phyloP scores from a whole-genome alignment of 2,113 vertebrate species.

The Gymnogyps californianus region DNA sequence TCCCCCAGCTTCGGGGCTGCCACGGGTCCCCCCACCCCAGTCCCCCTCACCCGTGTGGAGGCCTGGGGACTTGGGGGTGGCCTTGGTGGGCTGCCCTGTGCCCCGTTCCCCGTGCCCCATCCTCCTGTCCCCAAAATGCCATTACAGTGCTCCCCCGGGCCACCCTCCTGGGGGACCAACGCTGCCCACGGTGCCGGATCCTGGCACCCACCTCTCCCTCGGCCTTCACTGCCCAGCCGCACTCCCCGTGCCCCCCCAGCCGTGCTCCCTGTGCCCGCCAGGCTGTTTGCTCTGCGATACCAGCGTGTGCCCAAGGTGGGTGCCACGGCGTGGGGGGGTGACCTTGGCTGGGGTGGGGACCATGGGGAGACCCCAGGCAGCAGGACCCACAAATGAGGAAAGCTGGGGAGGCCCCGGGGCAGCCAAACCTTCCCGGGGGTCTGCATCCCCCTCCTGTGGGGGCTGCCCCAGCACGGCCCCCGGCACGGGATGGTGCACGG shows the following conservation, averaged over 20 bases:
- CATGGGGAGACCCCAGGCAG: rapidly evolving
- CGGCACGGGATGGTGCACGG: rapidly evolving
- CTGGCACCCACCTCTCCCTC: neutral
- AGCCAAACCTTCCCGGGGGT: neutral
- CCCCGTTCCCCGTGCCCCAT: neutral
- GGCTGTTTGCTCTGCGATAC: neutral
- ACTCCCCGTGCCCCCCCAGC: neutral
- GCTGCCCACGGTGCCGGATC: rapidly evolving
- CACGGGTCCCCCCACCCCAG: too few relatives aligned
- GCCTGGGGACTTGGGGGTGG: neutral
- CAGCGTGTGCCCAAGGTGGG: neutral
- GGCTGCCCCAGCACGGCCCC: neutral
- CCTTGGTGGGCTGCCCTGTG: neutral
- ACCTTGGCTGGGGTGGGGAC: neutral
- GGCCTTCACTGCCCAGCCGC: neutral
- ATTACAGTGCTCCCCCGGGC: neutral
- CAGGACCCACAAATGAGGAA: rapidly evolving
- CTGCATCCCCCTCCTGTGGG: neutral
- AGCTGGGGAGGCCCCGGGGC: neutral
- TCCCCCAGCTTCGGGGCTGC: neutral
- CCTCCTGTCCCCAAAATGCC: neutral
- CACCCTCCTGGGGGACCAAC: rapidly evolving
- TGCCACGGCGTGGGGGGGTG: neutral
- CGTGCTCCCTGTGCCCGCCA: too few relatives aligned
- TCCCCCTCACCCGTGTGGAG: neutral